Evolutionary conservation across 2,797 vertebrate genomes (phyloP).

Genomic region (Gallinago nigripennis): DNA sequence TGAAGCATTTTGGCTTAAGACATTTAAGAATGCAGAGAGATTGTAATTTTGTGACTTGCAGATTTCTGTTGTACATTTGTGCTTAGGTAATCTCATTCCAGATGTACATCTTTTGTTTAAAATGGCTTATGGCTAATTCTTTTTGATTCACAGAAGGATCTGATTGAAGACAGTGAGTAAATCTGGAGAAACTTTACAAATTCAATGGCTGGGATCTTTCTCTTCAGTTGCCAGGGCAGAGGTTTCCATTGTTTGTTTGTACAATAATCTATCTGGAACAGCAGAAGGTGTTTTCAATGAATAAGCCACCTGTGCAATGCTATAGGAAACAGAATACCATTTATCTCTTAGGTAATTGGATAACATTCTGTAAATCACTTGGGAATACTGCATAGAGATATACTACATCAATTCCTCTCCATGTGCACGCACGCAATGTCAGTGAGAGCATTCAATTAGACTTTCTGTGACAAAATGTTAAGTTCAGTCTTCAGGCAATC

Average conservation of each 20-base stretch:
- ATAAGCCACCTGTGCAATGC: conserved; percentile 61
- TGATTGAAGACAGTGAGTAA: conserved; percentile 25
- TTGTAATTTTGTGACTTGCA: conserved; percentile 1
- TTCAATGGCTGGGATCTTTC: background rate
- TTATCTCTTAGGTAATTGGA: conserved; percentile 26
- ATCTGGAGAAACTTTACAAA: conserved; percentile 7
- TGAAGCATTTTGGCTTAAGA: conserved; percentile 8
- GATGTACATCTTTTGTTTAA: conserved; percentile 50
- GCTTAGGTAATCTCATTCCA: conserved; percentile 33
- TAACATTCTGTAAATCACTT: background rate
- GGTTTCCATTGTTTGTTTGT: conserved; percentile 70
- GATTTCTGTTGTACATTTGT: conserved; percentile 26
- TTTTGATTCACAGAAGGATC: conserved; percentile 42
- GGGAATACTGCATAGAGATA: background rate
- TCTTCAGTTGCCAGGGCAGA: conserved; percentile 52
- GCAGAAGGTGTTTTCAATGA: conserved; percentile 65
- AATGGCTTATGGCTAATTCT: conserved; percentile 33
- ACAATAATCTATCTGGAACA: conserved; percentile 50
- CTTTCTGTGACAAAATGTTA: background rate
- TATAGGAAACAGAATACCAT: conserved; percentile 21
- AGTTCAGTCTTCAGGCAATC: background rate
- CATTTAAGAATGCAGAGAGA: conserved; percentile 8
- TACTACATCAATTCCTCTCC: background rate
- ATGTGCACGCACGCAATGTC: no score
- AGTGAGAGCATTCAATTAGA: background rate